phyloP scores from a whole-genome alignment of 1,140 invertebrate species.

The Aphelinus certus region DNA sequence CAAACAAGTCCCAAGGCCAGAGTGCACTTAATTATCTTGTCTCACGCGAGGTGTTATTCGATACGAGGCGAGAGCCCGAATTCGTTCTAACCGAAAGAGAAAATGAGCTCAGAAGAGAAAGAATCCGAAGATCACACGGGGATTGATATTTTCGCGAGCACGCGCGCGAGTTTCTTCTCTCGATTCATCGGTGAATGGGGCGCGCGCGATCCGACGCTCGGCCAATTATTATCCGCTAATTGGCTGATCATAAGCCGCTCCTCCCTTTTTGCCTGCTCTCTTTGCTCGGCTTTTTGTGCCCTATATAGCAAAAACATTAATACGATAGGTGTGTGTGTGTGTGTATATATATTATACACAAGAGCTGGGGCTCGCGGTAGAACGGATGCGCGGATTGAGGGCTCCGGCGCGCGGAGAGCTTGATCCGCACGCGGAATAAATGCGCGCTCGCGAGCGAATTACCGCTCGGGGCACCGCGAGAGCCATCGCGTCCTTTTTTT shows the following conservation, averaged over 20 bases:
- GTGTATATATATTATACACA: no score
- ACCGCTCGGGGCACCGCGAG: background rate
- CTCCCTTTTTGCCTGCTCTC: background rate
- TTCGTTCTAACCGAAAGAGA: no score
- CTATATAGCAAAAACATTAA: no score
- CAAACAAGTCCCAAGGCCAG: background rate
- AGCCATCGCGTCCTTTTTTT: background rate
- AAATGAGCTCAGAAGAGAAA: no score
- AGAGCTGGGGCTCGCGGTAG: no score
- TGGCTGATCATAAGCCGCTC: conserved; percentile 6
- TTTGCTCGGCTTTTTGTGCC: background rate
- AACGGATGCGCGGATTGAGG: no score
- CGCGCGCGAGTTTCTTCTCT: no score
- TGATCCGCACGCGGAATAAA: background rate
- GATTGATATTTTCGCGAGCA: no score
- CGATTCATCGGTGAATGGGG: no score
- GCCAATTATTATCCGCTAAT: conserved; percentile 15
- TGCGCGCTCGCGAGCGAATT: background rate
- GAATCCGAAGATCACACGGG: no score
- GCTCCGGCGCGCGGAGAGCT: background rate
- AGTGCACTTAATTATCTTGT: background rate
- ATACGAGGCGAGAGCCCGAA: no score
- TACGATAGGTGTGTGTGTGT: no score
- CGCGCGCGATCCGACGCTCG: background rate
- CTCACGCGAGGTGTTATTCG: background rate